phyloP scores from a whole-genome alignment of 1,140 invertebrate species.

The Rhyacophila brunnea region DNA sequence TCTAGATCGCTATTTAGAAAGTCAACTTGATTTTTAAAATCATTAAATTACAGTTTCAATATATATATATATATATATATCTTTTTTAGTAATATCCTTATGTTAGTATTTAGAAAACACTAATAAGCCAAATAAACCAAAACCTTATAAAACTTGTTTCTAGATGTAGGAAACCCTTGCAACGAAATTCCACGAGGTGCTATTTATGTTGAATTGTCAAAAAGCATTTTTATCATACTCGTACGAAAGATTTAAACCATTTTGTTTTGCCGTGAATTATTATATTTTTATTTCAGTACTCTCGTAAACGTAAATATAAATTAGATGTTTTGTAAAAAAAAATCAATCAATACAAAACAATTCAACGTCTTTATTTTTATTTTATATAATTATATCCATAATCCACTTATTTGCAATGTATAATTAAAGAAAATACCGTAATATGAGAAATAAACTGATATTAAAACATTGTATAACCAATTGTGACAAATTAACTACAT shows the following conservation, averaged over 20 bases:
- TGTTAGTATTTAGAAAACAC: background rate
- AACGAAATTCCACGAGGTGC: conserved; percentile 33
- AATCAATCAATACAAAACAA: background rate
- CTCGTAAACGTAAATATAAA: background rate
- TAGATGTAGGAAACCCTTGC: conserved; percentile 25
- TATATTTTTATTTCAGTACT: background rate
- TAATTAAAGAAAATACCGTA: too few relatives aligned
- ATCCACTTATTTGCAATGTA: too few relatives aligned
- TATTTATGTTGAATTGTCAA: conserved; percentile 15
- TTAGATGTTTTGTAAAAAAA: background rate
- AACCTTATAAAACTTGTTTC: conserved; percentile 4
- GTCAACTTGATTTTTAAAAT: background rate
- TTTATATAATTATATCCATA: too few relatives aligned
- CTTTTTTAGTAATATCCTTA: conserved; percentile 1
- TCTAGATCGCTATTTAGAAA: background rate
- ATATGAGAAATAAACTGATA: too few relatives aligned
- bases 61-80: background rate
- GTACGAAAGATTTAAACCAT: background rate
- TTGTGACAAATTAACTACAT: too few relatives aligned
- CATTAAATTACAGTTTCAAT: background rate
- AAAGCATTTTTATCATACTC: conserved; percentile 1
- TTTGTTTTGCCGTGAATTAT: too few relatives aligned
- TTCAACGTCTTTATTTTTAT: background rate
- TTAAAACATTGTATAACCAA: too few relatives aligned
- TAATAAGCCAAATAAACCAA: background rate